phyloP scores from a whole-genome alignment of 2,113 vertebrate species.

The Macrotus californicus region DNA sequence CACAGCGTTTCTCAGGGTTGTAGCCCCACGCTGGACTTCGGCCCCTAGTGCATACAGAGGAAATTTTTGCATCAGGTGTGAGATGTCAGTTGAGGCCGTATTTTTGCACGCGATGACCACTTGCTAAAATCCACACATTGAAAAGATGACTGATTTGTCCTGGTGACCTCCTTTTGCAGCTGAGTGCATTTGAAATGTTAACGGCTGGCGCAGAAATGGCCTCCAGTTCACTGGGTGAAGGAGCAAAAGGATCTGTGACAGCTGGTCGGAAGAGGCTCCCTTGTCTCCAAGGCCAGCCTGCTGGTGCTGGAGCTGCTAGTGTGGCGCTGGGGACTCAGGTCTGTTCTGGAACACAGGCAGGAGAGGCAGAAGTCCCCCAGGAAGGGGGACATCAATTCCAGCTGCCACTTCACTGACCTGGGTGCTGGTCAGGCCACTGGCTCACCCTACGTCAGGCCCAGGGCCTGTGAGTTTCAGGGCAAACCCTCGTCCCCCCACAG shows the following conservation, averaged over 20 bases:
- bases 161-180: neutral
- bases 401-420: too few relatives aligned
- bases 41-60: neutral
- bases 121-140: fast-evolving
- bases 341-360: too few relatives aligned
- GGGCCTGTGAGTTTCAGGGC: neutral
- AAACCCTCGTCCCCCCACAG: fast-evolving
- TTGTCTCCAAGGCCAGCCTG: fast-evolving
- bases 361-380: too few relatives aligned
- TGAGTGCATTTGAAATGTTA: too few relatives aligned
- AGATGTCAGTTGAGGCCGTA: fast-evolving
- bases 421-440: too few relatives aligned
- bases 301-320: neutral
- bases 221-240: neutral
- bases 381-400: too few relatives aligned
- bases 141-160: neutral
- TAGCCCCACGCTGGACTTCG: neutral
- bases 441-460: neutral
- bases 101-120: fast-evolving
- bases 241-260: neutral
- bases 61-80: neutral
- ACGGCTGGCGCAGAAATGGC: neutral
- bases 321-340: neutral
- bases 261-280: fast-evolving
- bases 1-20: neutral